phyloP scores from a whole-genome alignment of 2,113 vertebrate species.

The Myotis davidii region DNA sequence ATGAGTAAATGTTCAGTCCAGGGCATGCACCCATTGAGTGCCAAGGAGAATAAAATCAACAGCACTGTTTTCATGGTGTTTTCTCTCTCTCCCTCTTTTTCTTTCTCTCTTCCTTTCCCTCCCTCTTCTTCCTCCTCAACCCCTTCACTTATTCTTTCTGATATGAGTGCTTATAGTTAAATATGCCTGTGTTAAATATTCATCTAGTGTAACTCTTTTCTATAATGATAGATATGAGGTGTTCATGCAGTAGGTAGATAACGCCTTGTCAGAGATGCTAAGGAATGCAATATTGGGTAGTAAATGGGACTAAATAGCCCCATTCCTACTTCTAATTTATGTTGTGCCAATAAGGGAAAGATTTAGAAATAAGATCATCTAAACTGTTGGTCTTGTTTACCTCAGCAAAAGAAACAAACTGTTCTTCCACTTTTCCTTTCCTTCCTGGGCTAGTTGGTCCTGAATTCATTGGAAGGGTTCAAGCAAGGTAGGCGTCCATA shows the following conservation, averaged over 20 bases:
- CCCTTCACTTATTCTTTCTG: not conserved
- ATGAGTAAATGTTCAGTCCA: not conserved
- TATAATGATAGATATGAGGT: not conserved
- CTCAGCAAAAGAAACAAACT: not conserved
- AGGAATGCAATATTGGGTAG: not conserved
- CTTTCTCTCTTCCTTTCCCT: not conserved
- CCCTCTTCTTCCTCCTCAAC: not conserved
- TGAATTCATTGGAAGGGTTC: not conserved
- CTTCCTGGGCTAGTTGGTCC: not conserved
- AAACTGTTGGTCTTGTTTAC: not conserved
- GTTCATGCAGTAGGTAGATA: not conserved
- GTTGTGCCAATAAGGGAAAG: not conserved
- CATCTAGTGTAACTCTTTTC: not conserved
- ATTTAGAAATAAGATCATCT: not conserved
- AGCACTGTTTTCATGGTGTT: not conserved
- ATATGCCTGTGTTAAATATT: not conserved
- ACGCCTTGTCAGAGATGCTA: not conserved
- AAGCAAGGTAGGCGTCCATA: not conserved
- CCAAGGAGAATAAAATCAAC: constrained; percentile 1
- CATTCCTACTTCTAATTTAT: not conserved
- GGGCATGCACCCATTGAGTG: not conserved
- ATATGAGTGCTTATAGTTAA: not conserved
- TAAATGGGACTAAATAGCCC: not conserved
- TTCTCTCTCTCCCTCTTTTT: not conserved
- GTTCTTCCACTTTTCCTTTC: not conserved